A percentile compares a stretch with the other conserved stretches of the same genome.
phyloP scores from a whole-genome alignment of 2,888 invertebrate genomes.

The Diarsia rubi region DNA sequence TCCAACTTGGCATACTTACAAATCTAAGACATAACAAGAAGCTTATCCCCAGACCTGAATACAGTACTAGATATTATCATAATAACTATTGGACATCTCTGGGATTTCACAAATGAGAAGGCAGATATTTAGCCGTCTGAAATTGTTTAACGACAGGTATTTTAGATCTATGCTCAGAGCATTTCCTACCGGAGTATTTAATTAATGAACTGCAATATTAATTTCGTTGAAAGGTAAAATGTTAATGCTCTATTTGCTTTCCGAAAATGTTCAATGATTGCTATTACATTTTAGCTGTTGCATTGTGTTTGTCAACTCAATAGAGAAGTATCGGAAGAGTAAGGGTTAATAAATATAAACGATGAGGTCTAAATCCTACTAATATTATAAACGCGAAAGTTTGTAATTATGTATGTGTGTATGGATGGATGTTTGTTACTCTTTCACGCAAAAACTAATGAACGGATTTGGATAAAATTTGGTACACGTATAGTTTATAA shows the following conservation, averaged over 20 bases:
- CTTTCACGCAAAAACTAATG: no score
- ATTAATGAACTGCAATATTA: neutral
- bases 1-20: constrained; percentile 33
- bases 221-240: neutral
- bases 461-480: no score
- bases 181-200: constrained; percentile 1
- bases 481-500: no score
- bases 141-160: constrained; percentile 17
- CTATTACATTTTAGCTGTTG: neutral
- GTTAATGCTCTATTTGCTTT: neutral
- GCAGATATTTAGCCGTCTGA: constrained; percentile 18
- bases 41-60: constrained; percentile 19
- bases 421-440: no score
- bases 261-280: neutral
- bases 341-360: neutral
- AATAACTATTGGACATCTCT: constrained; percentile 32
- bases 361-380: neutral
- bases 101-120: constrained; percentile 22
- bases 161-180: neutral
- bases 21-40: constrained; percentile 35
- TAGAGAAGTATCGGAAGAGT: neutral
- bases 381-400: no score
- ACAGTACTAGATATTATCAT: constrained; percentile 40
- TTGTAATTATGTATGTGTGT: no score
- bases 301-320: neutral